phyloP scores from a whole-genome alignment of 2,113 vertebrate genomes.

The Nasalis larvatus region DNA sequence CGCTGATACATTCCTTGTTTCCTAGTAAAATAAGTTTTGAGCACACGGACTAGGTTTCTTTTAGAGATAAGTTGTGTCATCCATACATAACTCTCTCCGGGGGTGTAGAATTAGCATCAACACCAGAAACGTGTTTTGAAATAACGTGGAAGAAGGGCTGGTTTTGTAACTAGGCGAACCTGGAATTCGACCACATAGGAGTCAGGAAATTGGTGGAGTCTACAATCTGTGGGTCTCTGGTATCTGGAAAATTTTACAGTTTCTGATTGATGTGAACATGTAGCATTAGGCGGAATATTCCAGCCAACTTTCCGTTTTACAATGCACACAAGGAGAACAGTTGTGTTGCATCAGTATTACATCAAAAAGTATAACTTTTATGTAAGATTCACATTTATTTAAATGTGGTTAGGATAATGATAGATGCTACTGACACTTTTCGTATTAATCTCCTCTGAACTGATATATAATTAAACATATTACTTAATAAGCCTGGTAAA shows the following conservation, averaged over 20 bases:
- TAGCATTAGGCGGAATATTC: constrained; percentile 31
- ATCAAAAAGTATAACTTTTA: neutral
- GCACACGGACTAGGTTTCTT: neutral
- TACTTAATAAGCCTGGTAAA: constrained; percentile 24
- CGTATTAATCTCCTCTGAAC: neutral
- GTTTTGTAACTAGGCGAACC: constrained; percentile 47
- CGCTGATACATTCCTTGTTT: neutral
- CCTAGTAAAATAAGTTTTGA: neutral
- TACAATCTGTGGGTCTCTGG: constrained; percentile 40
- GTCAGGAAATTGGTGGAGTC: constrained; percentile 69
- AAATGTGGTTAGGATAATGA: neutral
- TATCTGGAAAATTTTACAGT: constrained; percentile 73
- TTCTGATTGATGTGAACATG: constrained; percentile 39
- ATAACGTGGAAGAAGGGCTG: neutral
- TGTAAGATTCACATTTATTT: neutral
- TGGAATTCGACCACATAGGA: constrained; percentile 53
- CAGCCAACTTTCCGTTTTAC: constrained; percentile 49
- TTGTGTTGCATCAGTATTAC: neutral
- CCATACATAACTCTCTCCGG: neutral
- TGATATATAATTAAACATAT: neutral
- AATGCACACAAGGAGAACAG: neutral
- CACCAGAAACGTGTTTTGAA: neutral
- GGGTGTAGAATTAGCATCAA: neutral
- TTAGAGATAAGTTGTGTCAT: neutral
- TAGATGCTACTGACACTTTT: neutral